Percentiles rank a stretch among this genome's conserved stretches.
Evolutionary conservation across 2,888 invertebrate species (phyloP).

Genomic region (Blastobasis adustella): DNA sequence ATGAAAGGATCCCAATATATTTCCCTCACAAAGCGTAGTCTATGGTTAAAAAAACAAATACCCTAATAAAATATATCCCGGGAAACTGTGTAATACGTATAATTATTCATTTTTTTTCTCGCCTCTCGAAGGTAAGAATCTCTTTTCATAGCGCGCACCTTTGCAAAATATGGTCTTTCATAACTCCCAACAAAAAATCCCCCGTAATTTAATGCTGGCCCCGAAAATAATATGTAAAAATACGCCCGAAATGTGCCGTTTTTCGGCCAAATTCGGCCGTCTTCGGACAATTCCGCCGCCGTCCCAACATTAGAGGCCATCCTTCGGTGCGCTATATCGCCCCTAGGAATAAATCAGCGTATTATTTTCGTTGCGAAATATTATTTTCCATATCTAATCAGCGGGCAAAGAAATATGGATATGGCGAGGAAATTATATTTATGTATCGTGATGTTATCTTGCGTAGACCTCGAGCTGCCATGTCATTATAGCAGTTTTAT

Average conservation of each 20-base stretch:
- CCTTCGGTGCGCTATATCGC: constrained; percentile 57
- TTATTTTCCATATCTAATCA: constrained; percentile 69
- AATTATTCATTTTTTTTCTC: constrained; percentile 16
- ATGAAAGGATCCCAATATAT: too few species aligned
- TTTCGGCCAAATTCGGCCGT: constrained; percentile 41
- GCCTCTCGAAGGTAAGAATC: constrained; percentile 47
- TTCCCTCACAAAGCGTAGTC: too few species aligned
- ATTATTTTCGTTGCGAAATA: constrained; percentile 60
- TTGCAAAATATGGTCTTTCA: constrained; percentile 62
- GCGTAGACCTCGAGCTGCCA: neutral
- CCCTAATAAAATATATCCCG: constrained; percentile 5
- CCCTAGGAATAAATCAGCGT: constrained; percentile 60
- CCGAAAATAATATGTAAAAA: constrained; percentile 66
- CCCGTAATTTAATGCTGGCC: constrained; percentile 58
- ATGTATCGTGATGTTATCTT: constrained; percentile 31
- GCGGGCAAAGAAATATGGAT: constrained; percentile 53
- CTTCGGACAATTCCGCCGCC: constrained; percentile 49
- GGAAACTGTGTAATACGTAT: neutral
- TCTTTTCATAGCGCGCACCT: constrained; percentile 48
- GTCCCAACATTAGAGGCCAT: constrained; percentile 55
- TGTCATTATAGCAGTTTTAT: too few species aligned
- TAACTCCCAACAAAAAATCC: constrained; percentile 52
- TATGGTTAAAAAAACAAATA: neutral
- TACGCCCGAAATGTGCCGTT: constrained; percentile 38
- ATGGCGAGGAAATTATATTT: constrained; percentile 41